Evolutionary conservation across 2,113 vertebrate species (phyloP).

Genomic region (Campylomormyrus numenius): DNA sequence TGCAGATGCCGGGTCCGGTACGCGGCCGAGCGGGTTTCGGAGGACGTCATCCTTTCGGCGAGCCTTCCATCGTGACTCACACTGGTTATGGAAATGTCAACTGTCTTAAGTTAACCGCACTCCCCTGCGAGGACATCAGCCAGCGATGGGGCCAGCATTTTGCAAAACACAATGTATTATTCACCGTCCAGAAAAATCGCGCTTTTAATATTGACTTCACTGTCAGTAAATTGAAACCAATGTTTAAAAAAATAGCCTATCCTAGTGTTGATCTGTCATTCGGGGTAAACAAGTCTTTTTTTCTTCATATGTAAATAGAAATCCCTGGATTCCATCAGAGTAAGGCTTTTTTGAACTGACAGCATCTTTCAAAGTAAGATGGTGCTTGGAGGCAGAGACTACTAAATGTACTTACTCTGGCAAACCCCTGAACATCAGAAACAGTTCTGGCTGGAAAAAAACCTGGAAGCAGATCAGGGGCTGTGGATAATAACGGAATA

Average conservation of each 20-base stretch:
- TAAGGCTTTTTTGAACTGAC: slow-evolving; percentile 12
- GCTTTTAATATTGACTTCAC: slow-evolving; percentile 1
- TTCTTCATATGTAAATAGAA: slow-evolving; percentile 7
- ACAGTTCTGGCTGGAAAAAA: background rate
- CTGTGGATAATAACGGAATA: background rate
- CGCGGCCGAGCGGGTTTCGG: background rate
- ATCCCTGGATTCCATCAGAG: background rate
- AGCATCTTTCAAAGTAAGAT: slow-evolving; percentile 5
- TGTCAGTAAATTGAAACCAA: background rate
- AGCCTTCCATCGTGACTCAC: background rate
- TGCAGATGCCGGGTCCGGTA: slow-evolving; percentile 9
- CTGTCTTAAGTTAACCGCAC: slow-evolving; percentile 5
- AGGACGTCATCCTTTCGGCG: background rate
- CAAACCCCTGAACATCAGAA: background rate
- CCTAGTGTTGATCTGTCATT: background rate
- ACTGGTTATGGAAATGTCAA: slow-evolving; percentile 4
- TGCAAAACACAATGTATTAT: background rate
- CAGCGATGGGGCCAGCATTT: background rate
- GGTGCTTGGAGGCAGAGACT: background rate
- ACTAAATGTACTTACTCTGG: background rate
- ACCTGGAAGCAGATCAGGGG: slow-evolving; percentile 4
- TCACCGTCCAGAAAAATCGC: background rate
- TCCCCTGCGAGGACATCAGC: slow-evolving; percentile 6
- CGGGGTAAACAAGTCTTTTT: slow-evolving; percentile 9
- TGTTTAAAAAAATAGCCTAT: background rate